These are phyloP conservation scores for Mya arenaria DNA, from an alignment of 1,140 invertebrate genomes.

Conservation along the genomic window DNA sequence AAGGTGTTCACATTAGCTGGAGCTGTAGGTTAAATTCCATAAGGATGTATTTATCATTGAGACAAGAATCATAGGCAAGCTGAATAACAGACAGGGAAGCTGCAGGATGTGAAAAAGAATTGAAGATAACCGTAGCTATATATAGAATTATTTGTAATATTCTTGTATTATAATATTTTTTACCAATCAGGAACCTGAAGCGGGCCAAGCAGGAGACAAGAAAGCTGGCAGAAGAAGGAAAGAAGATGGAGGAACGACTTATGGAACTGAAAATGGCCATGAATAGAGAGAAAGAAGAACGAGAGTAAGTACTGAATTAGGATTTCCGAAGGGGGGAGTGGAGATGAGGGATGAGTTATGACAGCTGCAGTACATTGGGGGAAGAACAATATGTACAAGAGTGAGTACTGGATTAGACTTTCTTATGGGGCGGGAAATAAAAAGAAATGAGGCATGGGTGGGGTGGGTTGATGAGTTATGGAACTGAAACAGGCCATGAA, in stretches of 20 bases:
- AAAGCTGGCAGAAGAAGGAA: conserved; percentile 77
- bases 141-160: neutral
- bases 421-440: no score
- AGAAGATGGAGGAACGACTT: conserved; percentile 79
- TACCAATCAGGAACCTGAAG: conserved; percentile 67
- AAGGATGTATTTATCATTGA: neutral
- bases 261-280: conserved; percentile 78
- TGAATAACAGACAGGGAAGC: neutral
- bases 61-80: neutral
- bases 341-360: no score
- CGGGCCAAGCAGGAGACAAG: conserved; percentile 74
- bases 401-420: no score
- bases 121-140: neutral
- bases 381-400: no score
- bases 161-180: neutral
- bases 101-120: neutral
- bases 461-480: no score
- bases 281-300: conserved; percentile 79
- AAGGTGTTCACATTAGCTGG: neutral
- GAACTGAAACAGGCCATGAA: no score
- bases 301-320: conserved; percentile 80
- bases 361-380: no score
- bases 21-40: neutral
- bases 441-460: no score
- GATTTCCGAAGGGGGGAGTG: no score